Evolutionary conservation across 2,888 invertebrate species (phyloP).

Genomic region (Volucella inanis): DNA sequence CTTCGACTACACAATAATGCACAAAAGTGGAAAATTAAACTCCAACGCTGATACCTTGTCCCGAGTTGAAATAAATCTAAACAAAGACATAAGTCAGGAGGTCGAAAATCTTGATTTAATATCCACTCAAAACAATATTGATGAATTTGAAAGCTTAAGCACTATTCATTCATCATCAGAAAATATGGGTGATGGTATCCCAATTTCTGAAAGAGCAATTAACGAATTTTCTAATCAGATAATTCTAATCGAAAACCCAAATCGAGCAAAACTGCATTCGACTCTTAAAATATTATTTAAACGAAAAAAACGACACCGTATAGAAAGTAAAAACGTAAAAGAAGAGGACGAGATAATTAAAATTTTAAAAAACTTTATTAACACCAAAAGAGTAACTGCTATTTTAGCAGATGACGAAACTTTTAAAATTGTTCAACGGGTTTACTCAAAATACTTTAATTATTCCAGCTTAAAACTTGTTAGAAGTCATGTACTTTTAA

Average conservation of each 20-base stretch:
- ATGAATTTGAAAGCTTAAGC: background rate
- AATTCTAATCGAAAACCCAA: background rate
- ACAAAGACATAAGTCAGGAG: background rate
- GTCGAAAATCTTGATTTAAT: background rate
- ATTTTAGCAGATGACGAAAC: conserved; percentile 39
- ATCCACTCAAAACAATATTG: conserved; percentile 17
- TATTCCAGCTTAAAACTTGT: conserved; percentile 44
- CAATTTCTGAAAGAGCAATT: conserved; percentile 19
- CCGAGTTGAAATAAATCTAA: conserved; percentile 16
- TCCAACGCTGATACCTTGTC: conserved; percentile 68
- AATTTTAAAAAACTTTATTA: conserved; percentile 23
- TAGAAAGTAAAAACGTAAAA: conserved; percentile 16
- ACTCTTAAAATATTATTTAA: conserved; percentile 7
- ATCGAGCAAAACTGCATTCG: background rate
- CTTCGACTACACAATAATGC: conserved; percentile 67
- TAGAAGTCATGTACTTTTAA: conserved; percentile 14
- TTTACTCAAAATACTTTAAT: conserved; percentile 48
- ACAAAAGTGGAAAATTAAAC: conserved; percentile 71
- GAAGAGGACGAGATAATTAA: conserved; percentile 20
- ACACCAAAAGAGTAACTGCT: conserved; percentile 16
- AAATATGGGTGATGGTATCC: conserved; percentile 25
- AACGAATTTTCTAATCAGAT: conserved; percentile 32
- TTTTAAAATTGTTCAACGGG: conserved; percentile 50
- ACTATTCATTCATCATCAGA: conserved; percentile 12
- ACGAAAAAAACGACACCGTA: conserved; percentile 9